Base-by-base conservation (phyloP, 2,113 vertebrate species). In the Poeciliopsis turrubarensis region DNA sequence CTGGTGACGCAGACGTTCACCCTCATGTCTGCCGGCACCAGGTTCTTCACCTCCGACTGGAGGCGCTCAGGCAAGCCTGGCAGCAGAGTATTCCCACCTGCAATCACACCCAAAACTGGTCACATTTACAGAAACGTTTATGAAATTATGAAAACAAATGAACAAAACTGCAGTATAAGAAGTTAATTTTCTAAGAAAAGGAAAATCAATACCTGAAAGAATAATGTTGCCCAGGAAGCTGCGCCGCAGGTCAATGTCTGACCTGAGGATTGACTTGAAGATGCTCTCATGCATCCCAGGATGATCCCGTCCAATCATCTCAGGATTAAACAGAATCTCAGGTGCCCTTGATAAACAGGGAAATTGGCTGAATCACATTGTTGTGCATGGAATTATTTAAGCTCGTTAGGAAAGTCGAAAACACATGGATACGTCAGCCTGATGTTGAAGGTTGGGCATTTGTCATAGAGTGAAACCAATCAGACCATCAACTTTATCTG, bases 61-160 rank as follows among this genome's bases (percentile, higher is more conserved):
- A 95, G 89, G 2, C 94, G 91, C 74, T 91, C 86, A 0, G 94
- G 89, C 12, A 95, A 81, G 14, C 94, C 92, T 0, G 82, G 2
- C 57, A 95, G 77, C 72, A 95, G 73, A 0, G 94, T 95, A 78
- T 94, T 95, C 25, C 94, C 94, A 39, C 94, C 94, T 95, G 25
- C 17, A 82, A 30, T 0, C 5, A 26, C 11, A 30, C 11, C 19
- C 51, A 26, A 61, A 57, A 57, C 9, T n/a, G 5, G 22, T 57
- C 44, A 47, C 3, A 41, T 47, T 47, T 47, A 47, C 44, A 47
- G 44, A 47, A 47, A 15, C 14, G 4, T 17, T 34, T 17, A 47
- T 47, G 14, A 47, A 6, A 47, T 47, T 5, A 47, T 41, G 29
- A 32, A 17, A 22, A 19, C 15, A 64, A 8, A 22, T 31, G 5